These are phyloP conservation scores for Cheumatopsyche charites DNA, from an alignment of 1,140 invertebrate species.

Conservation along the genomic window DNA sequence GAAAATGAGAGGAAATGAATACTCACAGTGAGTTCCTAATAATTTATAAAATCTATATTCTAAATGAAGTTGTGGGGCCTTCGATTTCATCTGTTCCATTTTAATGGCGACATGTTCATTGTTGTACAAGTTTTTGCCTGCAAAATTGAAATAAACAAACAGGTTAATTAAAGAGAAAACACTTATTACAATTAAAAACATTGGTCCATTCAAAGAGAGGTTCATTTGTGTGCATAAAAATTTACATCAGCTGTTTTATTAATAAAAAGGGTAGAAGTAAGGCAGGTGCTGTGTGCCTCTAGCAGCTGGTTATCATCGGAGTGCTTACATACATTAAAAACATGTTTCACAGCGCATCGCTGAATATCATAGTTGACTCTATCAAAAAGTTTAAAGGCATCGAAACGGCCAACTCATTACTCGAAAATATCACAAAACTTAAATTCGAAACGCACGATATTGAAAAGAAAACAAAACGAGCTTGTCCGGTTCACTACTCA, in stretches of 20 bases:
- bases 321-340: neutral
- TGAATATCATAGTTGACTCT: neutral
- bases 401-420: no score
- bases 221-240: neutral
- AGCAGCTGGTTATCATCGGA: neutral
- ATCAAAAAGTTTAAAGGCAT: neutral
- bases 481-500: no score
- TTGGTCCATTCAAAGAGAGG: neutral
- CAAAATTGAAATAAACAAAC: constrained; percentile 66
- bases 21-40: constrained; percentile 90
- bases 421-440: no score
- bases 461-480: no score
- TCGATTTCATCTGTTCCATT: constrained; percentile 99
- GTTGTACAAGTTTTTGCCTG: constrained; percentile 99
- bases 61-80: constrained; percentile 99
- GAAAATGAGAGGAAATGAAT: neutral
- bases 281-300: neutral
- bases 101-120: constrained; percentile 99
- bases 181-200: neutral
- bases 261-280: neutral
- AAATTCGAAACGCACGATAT: no score
- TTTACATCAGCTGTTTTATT: constrained; percentile 11
- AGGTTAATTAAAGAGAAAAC: constrained; percentile 49
- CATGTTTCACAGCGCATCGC: neutral
- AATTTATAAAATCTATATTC: constrained; percentile 99